phyloP scores from a whole-genome alignment of 2,888 invertebrate genomes.

The Agrotis puta region DNA sequence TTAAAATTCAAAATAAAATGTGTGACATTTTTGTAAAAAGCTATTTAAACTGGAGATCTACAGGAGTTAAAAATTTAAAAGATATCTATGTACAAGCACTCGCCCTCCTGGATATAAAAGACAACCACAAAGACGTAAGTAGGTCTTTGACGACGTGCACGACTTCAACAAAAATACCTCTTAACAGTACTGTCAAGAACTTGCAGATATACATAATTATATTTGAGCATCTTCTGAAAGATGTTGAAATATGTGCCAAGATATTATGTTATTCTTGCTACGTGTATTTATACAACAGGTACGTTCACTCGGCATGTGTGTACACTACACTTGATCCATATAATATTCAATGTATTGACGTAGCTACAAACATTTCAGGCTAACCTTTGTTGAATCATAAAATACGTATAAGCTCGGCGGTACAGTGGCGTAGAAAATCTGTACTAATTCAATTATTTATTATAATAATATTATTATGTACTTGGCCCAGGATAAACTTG shows the following conservation, averaged over 20 bases:
- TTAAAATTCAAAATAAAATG: background rate
- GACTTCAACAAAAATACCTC: slow-evolving; percentile 7
- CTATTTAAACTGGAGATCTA: no score
- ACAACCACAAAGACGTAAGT: slow-evolving; percentile 15
- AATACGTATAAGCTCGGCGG: background rate
- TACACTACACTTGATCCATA: background rate
- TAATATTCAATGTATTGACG: slow-evolving; percentile 1
- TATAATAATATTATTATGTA: slow-evolving; percentile 19
- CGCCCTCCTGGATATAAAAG: background rate
- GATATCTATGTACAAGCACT: background rate
- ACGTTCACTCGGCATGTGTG: background rate
- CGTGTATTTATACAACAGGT: background rate
- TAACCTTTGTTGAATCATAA: background rate
- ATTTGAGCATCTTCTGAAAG: background rate
- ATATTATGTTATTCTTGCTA: background rate
- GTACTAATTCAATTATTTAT: slow-evolving; percentile 18
- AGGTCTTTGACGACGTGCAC: slow-evolving; percentile 1
- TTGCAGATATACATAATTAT: background rate
- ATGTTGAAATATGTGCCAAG: background rate
- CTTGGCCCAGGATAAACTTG: slow-evolving; percentile 25
- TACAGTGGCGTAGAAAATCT: slow-evolving; percentile 14
- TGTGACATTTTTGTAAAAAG: background rate
- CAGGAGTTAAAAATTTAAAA: no score
- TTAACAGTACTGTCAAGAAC: slow-evolving; percentile 15
- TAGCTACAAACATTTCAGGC: background rate